A percentile compares a stretch with the other conserved stretches of the same genome.
Evolutionary conservation across 2,888 invertebrate species (phyloP).

Genomic region (Gibbula magus): DNA sequence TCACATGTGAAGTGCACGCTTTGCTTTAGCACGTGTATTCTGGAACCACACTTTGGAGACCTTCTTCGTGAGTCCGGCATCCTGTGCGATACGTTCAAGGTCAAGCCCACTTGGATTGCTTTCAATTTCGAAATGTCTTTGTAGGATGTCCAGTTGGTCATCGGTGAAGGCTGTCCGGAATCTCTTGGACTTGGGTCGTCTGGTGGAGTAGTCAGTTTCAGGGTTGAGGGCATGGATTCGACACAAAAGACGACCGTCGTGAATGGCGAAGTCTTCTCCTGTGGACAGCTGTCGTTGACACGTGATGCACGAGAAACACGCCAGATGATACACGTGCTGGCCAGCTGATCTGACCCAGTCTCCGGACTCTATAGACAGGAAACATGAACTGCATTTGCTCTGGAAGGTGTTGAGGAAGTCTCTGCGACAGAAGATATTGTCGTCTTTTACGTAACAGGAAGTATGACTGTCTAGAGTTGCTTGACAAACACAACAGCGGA

Average conservation of each 20-base stretch:
- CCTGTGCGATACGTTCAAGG: slow-evolving; percentile 96
- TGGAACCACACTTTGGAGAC: slow-evolving; percentile 86
- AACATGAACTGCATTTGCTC: slow-evolving; percentile 1
- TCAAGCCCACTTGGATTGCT: slow-evolving; percentile 99
- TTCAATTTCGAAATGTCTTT: slow-evolving; percentile 98
- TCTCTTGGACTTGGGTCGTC: slow-evolving; percentile 89
- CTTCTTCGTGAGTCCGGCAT: slow-evolving; percentile 83
- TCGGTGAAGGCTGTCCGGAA: slow-evolving; percentile 98
- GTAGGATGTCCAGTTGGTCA: slow-evolving; percentile 92
- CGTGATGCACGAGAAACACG: slow-evolving; percentile 98
- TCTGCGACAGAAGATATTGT: slow-evolving; percentile 93
- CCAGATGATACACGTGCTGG: slow-evolving; percentile 93
- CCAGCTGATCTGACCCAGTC: slow-evolving; percentile 98
- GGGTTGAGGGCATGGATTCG: slow-evolving; percentile 86
- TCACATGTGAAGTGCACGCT: slow-evolving; percentile 74
- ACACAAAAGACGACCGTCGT: slow-evolving; percentile 95
- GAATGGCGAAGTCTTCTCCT: slow-evolving; percentile 97
- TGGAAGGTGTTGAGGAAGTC: slow-evolving; percentile 83
- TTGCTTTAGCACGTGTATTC: slow-evolving; percentile 94
- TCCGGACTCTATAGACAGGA: neutral
- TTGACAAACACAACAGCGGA: slow-evolving; percentile 93
- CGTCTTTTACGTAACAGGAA: slow-evolving; percentile 93
- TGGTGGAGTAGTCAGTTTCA: neutral
- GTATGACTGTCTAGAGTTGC: slow-evolving; percentile 91
- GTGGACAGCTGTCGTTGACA: slow-evolving; percentile 76